Conservation (phyloP, 2,113 vertebrate genomes). For the Apodemus sylvaticus region DNA sequence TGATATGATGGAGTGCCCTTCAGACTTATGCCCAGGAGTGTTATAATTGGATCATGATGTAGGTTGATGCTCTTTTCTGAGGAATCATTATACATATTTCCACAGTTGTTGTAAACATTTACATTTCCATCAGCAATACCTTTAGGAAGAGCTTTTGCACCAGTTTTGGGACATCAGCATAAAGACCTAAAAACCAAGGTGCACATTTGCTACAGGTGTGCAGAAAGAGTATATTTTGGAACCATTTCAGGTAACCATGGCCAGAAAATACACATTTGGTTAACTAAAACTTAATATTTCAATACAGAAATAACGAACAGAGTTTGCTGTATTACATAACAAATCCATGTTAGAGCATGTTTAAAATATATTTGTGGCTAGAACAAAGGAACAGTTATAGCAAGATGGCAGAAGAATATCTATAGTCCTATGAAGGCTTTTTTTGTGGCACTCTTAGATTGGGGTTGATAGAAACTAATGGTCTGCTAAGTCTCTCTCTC, state of each 20-base stretch:
- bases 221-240: no score
- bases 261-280: neutral
- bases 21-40: no score
- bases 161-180: no score
- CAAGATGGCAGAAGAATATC: neutral
- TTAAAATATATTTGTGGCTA: neutral
- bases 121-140: no score
- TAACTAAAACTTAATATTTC: neutral
- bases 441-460: neutral
- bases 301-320: neutral
- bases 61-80: no score
- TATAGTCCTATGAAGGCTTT: neutral
- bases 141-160: no score
- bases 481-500: neutral
- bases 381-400: neutral
- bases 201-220: no score
- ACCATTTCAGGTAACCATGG: neutral
- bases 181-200: no score
- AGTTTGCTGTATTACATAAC: neutral
- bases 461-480: neutral
- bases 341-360: neutral
- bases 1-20: no score
- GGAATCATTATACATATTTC: no score
- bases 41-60: no score
- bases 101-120: no score